A percentile compares a stretch with the other conserved stretches of the same genome.
These are phyloP conservation scores for Cirrhinus molitorella DNA, from an alignment of 2,797 vertebrate species.

Conservation along the genomic window DNA sequence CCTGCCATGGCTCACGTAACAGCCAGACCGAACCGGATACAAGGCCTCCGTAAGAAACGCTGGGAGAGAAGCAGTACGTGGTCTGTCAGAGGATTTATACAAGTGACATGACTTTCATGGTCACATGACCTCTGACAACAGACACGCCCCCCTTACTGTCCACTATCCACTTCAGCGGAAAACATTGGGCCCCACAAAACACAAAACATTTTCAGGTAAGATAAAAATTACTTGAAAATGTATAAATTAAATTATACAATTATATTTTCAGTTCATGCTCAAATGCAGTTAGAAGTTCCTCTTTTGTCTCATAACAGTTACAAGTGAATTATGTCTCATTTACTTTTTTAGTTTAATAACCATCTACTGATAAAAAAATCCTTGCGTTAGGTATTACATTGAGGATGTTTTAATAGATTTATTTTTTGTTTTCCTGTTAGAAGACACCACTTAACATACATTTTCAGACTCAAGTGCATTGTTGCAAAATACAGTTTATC, in stretches of 20 bases:
- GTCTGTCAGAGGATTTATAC: slow-evolving; percentile 44
- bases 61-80: slow-evolving; percentile 41
- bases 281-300: not conserved
- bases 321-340: not conserved
- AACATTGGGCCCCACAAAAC: not conserved
- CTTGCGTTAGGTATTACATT: not conserved
- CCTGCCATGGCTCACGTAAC: slow-evolving; percentile 74
- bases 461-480: not conserved
- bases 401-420: not conserved
- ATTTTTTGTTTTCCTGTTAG: not conserved
- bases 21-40: slow-evolving; percentile 57
- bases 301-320: no score
- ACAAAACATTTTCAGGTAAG: not conserved
- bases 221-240: not conserved
- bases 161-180: not conserved
- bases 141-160: slow-evolving; percentile 67
- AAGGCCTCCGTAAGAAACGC: slow-evolving; percentile 73
- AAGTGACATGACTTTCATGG: slow-evolving; percentile 51
- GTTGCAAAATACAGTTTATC: not conserved
- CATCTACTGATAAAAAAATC: not conserved
- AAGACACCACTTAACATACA: not conserved
- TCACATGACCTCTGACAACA: slow-evolving; percentile 73
- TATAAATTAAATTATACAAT: not conserved
- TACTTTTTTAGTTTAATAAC: not conserved
- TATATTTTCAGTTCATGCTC: not conserved